Conservation (phyloP, 2,888 invertebrate genomes). For the Hypolimnas misippus region DNA sequence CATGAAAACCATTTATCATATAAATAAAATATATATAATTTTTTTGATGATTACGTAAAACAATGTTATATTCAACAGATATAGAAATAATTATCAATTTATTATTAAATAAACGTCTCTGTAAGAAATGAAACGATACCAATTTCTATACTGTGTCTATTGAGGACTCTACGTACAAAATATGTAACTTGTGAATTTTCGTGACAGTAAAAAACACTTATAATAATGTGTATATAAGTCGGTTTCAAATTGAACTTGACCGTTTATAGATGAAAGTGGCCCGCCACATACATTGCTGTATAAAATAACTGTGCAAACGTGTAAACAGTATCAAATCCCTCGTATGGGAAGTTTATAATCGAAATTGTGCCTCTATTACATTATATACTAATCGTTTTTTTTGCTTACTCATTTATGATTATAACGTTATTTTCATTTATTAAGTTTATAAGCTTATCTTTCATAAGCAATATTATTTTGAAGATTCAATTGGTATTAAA, state of each 20-base stretch:
- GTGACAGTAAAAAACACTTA: constrained; percentile 38
- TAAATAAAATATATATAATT: constrained; percentile 5
- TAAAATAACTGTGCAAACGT: constrained; percentile 36
- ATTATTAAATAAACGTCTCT: background rate
- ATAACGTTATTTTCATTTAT: background rate
- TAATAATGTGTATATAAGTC: constrained; percentile 30
- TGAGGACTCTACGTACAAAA: constrained; percentile 29
- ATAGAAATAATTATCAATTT: background rate
- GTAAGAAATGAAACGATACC: constrained; percentile 4
- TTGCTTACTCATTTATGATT: background rate
- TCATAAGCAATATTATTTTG: background rate
- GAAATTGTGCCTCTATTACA: constrained; percentile 33
- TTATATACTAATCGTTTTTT: constrained; percentile 12
- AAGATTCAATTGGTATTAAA: constrained; percentile 7
- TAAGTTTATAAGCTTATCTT: background rate
- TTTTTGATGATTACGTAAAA: background rate
- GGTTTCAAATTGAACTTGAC: constrained; percentile 20
- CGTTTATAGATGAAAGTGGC: constrained; percentile 35
- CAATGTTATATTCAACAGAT: background rate
- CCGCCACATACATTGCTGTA: constrained; percentile 38
- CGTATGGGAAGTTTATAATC: constrained; percentile 22
- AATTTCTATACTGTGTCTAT: constrained; percentile 20
- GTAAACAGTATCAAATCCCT: constrained; percentile 31
- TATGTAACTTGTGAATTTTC: constrained; percentile 22
- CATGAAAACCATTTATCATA: background rate